Evolutionary conservation across 2,888 invertebrate genomes (phyloP), one percentile per base, ranked within the genome.

Genomic region (Apoda limacodes): DNA sequence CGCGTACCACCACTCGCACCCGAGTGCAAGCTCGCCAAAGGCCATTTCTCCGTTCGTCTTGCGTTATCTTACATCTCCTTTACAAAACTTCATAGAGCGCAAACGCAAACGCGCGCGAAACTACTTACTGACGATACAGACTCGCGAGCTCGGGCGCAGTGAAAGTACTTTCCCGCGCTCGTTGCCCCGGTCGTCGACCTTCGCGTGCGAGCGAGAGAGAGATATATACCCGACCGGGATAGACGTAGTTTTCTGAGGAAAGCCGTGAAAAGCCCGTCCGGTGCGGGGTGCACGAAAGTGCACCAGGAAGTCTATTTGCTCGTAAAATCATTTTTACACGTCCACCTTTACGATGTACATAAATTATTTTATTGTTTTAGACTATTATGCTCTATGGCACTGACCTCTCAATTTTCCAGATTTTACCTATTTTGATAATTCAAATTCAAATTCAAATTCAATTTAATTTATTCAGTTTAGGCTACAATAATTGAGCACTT

Each of bases 111-210:
- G 55, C 50, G 52, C 50, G 41, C 50, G 66, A 64, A 59, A 50
- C 47, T 43, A 44, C 52, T 39, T 55, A 50, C 60, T 46, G 45
- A 49, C 54, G 53, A 52, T 61, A 57, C 61, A 60, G 66, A 68
- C 66, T 71, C 49, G 62, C 61, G 53, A 64, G 69, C 72, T 69
- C 65, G 51, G 40, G 65, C 72, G 68, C 74, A 76, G 78, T 74
- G 76, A 80, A 78, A 78, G 78, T 78, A 70, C 76, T 78, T 80
- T 78, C 78, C 71, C 74, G 75, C 68, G 74, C 72, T 62, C 72
- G 61, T 62, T 63, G 74, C 66, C 71, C 72, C 72, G 78, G 76
- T 76, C 78, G 69, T 59, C 66, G 72, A 75, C 65, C 72, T 62
- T 61, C 55, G 59, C 41, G 52, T 22, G 50, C 35, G 57, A 60